These are phyloP conservation scores for Euplagia quadripunctaria DNA, from an alignment of 2,888 invertebrate genomes.

Conservation along the genomic window DNA sequence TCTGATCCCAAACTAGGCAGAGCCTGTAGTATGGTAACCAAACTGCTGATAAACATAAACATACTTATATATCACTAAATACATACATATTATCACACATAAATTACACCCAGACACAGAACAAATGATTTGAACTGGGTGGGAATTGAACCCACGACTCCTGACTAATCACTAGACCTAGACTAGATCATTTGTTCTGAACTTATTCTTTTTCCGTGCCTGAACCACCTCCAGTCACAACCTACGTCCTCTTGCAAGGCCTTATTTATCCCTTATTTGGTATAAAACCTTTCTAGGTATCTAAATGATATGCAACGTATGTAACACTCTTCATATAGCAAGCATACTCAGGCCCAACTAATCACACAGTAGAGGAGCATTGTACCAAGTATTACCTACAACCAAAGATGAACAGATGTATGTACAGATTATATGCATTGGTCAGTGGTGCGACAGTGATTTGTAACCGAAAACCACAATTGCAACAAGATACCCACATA, in stretches of 20 bases:
- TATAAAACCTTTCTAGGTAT: background rate
- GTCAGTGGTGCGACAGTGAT: conserved; percentile 76
- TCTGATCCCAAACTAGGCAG: no score
- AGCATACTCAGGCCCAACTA: background rate
- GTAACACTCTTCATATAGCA: background rate
- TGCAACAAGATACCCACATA: conserved; percentile 75
- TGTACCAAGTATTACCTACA: background rate
- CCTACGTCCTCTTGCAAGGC: no score
- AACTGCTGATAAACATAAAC: no score
- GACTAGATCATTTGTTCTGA: no score
- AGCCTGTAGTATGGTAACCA: no score
- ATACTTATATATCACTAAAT: no score
- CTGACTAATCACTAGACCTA: no score
- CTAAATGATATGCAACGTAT: background rate
- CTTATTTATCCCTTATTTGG: no score
- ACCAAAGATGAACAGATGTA: background rate
- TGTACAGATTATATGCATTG: background rate
- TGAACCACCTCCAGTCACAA: background rate
- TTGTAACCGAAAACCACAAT: conserved; percentile 82
- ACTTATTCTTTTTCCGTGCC: background rate
- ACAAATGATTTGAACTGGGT: no score
- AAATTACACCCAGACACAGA: no score
- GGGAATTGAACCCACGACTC: no score
- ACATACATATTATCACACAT: no score
- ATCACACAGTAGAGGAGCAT: background rate